A percentile compares a stretch with the other conserved stretches of the same genome.
Conservation (phyloP, 2,888 invertebrate species). For the Maniola hyperantus region DNA sequence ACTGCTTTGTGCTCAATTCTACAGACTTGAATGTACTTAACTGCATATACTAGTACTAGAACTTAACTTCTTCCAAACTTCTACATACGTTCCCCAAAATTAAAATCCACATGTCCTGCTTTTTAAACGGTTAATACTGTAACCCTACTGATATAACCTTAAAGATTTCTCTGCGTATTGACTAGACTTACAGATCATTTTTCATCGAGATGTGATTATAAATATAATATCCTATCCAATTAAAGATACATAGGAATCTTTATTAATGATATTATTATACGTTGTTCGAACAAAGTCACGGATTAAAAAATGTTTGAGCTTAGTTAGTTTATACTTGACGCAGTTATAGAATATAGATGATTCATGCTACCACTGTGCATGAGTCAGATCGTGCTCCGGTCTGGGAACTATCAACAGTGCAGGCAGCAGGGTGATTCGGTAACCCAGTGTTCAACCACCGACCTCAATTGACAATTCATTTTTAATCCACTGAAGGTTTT, state of each 20-base stretch:
- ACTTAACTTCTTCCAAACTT: too few species aligned
- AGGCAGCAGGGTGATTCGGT: too few species aligned
- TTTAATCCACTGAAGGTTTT: too few species aligned
- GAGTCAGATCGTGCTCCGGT: background rate
- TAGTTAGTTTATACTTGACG: background rate
- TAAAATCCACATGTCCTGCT: background rate
- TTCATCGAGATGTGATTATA: slow-evolving; percentile 15
- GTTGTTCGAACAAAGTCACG: background rate
- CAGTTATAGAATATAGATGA: too few species aligned
- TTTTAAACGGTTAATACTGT: background rate
- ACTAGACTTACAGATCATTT: slow-evolving; percentile 12
- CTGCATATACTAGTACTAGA: background rate
- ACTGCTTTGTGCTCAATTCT: too few species aligned
- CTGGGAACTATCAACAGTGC: background rate
- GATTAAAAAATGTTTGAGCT: background rate
- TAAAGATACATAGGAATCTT: background rate
- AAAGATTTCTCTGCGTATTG: slow-evolving; percentile 13
- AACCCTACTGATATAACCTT: slow-evolving; percentile 20
- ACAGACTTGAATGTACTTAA: too few species aligned
- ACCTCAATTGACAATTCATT: too few species aligned
- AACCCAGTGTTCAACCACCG: too few species aligned
- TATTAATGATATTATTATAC: slow-evolving; percentile 4
- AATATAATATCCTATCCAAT: slow-evolving; percentile 4
- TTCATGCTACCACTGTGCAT: too few species aligned
- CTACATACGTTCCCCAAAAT: too few species aligned